Evolutionary conservation across 2,113 vertebrate species (phyloP).

Genomic region (Chascanopsetta lugubris): DNA sequence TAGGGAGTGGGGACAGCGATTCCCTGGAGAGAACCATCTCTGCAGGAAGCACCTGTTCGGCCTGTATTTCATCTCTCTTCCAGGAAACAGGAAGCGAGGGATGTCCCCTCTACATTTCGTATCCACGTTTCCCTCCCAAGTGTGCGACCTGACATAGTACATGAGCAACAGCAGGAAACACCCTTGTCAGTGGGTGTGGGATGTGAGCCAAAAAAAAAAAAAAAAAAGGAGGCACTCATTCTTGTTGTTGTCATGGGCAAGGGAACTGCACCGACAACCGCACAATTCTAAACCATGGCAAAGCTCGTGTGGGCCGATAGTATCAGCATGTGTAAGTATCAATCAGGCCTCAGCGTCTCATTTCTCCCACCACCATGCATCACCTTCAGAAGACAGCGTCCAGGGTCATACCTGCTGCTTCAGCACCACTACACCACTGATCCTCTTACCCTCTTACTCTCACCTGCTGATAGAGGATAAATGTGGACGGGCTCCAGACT

Average conservation of each 20-base stretch:
- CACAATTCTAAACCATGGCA: neutral
- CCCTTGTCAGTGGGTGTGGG: neutral
- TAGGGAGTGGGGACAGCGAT: neutral
- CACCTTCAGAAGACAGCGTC: neutral
- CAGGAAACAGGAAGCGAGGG: constrained; percentile 52
- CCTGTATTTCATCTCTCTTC: constrained; percentile 34
- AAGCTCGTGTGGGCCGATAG: neutral
- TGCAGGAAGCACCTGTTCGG: constrained; percentile 60
- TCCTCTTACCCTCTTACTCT: constrained; percentile 43
- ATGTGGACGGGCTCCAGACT: neutral
- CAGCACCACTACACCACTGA: constrained; percentile 18
- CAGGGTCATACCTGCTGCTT: neutral
- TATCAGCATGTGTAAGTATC: too few species aligned
- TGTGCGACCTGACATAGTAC: constrained; percentile 14
- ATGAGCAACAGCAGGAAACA: neutral
- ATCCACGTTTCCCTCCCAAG: neutral
- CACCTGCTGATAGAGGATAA: constrained; percentile 15
- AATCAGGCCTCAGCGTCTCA: neutral
- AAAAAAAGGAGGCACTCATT: neutral
- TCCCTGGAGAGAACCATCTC: constrained; percentile 1
- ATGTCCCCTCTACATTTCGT: constrained; percentile 1
- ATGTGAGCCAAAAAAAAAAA: constrained; percentile 22
- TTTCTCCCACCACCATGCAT: neutral
- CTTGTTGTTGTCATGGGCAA: neutral
- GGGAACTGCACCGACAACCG: neutral